Base-by-base conservation (phyloP, 53 echinoderm and acorn worm species). In the Hippasteria phrygiana region DNA sequence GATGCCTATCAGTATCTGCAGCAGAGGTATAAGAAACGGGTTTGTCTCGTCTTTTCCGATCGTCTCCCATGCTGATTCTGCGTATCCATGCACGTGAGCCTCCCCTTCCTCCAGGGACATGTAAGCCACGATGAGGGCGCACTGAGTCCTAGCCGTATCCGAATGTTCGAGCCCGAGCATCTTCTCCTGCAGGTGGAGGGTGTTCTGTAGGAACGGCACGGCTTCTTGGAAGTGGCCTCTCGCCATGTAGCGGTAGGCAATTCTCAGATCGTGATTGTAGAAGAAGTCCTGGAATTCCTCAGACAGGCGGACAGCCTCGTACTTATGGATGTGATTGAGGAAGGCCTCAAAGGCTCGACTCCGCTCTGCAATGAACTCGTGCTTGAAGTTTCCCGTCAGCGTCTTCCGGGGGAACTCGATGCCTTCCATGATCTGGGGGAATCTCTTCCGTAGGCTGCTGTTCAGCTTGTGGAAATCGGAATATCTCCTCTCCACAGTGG, bases 271-370 rank as follows among this genome's bases (percentile, higher is more conserved):
- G 62, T 87, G 89, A 73, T 95, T 93, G 87, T 97, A 97, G 74
- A 97, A 97, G 89, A 97, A 97, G 26, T 97, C 93, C 83, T 97
- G 94, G 71, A 90, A 97, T 71, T 90, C 93, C 3, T 39, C 80
- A 0, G 92, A 91, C 33, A 69, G 69, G 14, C 95, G 80, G 75
- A 97, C 88, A n/a, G 77, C 95, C 62, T 97, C 97, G 63, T 87
- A 74, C 35, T 82, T 67, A 67, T 80, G 93, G 22, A 92, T 88
- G 87, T 87, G 92, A 0, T 90, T 90, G 2, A 97, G 89, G 91
- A 93, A 97, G 51, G 92, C 90, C 87, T 97, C 97, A 82, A 97
- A 97, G 59, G 97, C 97, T 26, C 97, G 90, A 36, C 95, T 95
- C 54, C 97, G 90, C 91, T 97, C 97, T 10, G 97, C 97, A 20